Evolutionary conservation across 2,888 invertebrate species (phyloP).

Genomic region (Himalopsyche tibetana): DNA sequence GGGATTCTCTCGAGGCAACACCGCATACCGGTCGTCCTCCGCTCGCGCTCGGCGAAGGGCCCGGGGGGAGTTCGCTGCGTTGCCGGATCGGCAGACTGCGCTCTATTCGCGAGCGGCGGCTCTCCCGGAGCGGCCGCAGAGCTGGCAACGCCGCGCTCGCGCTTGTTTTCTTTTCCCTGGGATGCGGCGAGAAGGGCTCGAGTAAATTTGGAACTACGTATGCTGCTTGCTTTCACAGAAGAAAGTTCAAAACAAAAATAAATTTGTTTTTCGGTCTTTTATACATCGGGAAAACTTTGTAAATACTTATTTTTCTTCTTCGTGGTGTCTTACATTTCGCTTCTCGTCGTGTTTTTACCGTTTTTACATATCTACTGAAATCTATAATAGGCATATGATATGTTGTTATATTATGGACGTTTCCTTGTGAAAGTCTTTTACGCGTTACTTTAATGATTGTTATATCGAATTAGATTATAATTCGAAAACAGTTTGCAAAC

Average conservation of each 20-base stretch:
- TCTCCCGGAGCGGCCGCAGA: conserved; percentile 18
- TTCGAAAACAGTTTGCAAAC: no score
- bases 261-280: conserved; percentile 15
- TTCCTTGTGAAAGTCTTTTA: not conserved
- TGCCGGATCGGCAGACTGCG: conserved; percentile 16
- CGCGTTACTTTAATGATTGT: not conserved
- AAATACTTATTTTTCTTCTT: not conserved
- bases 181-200: not conserved
- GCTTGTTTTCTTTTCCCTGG: conserved; percentile 21
- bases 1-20: not conserved
- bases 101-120: not conserved
- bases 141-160: conserved; percentile 14
- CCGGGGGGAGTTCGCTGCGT: conserved; percentile 11
- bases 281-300: not conserved
- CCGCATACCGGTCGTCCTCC: not conserved
- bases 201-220: not conserved
- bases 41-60: not conserved
- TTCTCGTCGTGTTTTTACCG: not conserved
- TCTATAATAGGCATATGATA: no score
- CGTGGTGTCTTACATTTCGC: not conserved
- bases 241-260: conserved; percentile 27
- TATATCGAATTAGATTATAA: no score
- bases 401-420: not conserved
- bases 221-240: conserved; percentile 15
- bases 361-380: not conserved